Base-by-base conservation (phyloP, 2,113 vertebrate genomes). In the Arothron firmamentum region DNA sequence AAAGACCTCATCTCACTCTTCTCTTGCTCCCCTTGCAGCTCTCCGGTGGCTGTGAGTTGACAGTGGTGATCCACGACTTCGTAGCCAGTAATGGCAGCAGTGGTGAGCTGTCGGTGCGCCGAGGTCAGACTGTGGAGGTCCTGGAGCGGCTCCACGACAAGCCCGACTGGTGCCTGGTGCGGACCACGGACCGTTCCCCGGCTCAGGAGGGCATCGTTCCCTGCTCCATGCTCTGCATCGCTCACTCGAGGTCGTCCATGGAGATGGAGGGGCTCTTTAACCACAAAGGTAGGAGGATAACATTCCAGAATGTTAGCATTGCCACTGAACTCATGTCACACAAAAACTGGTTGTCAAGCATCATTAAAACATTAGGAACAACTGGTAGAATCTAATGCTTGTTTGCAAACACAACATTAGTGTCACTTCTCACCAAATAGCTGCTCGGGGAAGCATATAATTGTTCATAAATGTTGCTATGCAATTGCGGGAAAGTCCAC, bases 231-330 rank as follows among this genome's bases (percentile, higher is more conserved):
- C 93, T 98, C 31, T 98, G 95, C 72, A 96, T 98, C 7, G 95
- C 95, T 43, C 95, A 98, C 83, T 97, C 95, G 0, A 87, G 95
- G 59, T 97, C 94, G 2, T 96, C 94, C 66, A 95, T 98, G 93
- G 95, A 98, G 75, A 97, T 98, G 95, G 95, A 98, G 70, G 95
- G 95, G 43, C 94, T 98, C 79, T 98, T 97, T 81, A 98, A 98
- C 87, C 94, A 98, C 88, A 96, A 96, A 95, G 95, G 95, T 98
- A 94, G 82, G 92, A 65, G 17, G 11, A 41, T 21, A 21, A 50
- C 38, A 11, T 68, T 53, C 64, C 64, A 34, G n/a, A 13, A 8
- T 5, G 3, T 19, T 6, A 28, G 10, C 9, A 38, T 11, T 12
- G 34, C 34, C 34, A 38, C 6, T 38, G 4, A 38, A 38, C 10